Evolutionary conservation across 2,113 vertebrate genomes (phyloP), one percentile per base, ranked within the genome.

Genomic region (Agelaius phoeniceus): DNA sequence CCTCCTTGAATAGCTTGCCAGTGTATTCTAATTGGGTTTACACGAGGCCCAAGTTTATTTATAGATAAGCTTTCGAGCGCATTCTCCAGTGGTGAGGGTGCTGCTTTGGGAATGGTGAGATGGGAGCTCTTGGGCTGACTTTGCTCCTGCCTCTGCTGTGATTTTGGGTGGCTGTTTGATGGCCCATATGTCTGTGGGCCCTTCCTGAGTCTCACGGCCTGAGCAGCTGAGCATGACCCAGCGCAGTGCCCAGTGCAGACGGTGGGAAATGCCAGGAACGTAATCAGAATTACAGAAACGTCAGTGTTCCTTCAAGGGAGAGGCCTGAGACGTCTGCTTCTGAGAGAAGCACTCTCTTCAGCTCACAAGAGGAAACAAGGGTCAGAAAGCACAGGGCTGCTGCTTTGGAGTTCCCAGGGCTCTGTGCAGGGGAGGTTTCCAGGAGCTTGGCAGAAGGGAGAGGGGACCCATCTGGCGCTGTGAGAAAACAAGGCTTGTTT

Each of bases 11-110:
- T 95, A 89, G 82, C 83, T 89, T 96, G 83, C 83, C 41, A 87
- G 66, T 74, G 66, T 86, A 91, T 93, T 95, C 90, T 94, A 82
- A 90, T 62, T 75, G 35, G 85, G 75, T 86, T 89, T 94, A 66
- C 87, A 55, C 24, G 61, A 66, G 72, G 30, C 78, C 59, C 31
- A 13, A 4, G 37, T 57, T 92, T 90, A 84, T 81, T 95, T 93
- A 93, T 83, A 63, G 74, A 55, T 61, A 52, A 44, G 55, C 63
- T 91, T 96, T 63, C 11, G 31, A 83, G 91, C 2, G 17, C 33
- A 2, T 84, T 91, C 65, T 52, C 55, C 76, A 21, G 78, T 1
- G 43, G 48, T 46, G 46, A 23, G 39, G 71, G 54, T 58, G 58
- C 33, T 37, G 0, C 68, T 35, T n/a, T 39, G 43, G 52, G 61